Evolutionary conservation across 2,113 vertebrate species (phyloP).

Genomic region (Dasyornis broadbenti): DNA sequence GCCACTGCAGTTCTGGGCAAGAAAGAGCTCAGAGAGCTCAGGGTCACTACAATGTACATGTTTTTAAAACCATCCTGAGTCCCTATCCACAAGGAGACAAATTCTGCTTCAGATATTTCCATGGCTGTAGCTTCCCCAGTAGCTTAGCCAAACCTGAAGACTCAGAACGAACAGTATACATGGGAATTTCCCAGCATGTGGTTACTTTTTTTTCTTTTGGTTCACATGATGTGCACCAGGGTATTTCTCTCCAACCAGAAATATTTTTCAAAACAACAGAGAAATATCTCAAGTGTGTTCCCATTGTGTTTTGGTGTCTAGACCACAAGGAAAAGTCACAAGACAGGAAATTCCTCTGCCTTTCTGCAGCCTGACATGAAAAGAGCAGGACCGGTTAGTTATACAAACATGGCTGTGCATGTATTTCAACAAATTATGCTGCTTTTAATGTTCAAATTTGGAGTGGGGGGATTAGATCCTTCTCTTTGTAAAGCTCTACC

Average conservation of each 20-base stretch:
- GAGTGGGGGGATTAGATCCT: neutral
- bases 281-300: neutral
- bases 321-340: conserved; percentile 44
- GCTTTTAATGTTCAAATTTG: neutral
- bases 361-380: neutral
- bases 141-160: neutral
- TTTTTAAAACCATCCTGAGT: neutral
- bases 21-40: neutral
- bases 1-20: neutral
- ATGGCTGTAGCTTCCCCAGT: neutral
- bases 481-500: neutral
- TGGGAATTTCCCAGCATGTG: neutral
- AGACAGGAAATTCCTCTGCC: conserved; percentile 48
- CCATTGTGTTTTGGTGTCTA: conserved; percentile 44
- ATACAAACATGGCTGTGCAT: neutral
- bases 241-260: neutral
- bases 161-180: neutral
- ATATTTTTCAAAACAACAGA: neutral
- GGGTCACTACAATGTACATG: neutral
- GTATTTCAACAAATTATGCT: neutral
- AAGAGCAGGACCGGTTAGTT: neutral
- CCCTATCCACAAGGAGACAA: neutral
- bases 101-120: neutral
- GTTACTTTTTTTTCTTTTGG: neutral
- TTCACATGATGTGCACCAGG: neutral